A percentile compares a stretch with the other conserved stretches of the same genome.
These are phyloP conservation scores for Euglossa dilemma DNA, from an alignment of 1,140 invertebrate species.

Conservation along the genomic window DNA sequence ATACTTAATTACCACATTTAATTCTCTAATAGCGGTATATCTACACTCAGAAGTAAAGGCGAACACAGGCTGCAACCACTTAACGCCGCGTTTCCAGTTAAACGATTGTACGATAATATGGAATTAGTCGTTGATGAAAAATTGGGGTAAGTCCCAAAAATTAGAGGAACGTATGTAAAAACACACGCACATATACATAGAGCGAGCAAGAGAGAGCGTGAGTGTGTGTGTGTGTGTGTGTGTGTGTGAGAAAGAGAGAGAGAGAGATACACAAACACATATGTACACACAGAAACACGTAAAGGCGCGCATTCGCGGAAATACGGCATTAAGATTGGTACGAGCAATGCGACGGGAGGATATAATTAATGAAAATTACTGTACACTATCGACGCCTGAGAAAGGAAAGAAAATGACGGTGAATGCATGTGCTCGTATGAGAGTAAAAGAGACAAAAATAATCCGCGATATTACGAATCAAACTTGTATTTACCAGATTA, in stretches of 20 bases:
- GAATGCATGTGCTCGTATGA: slow-evolving; percentile 43
- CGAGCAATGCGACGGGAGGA: slow-evolving; percentile 35
- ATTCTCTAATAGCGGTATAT: slow-evolving; percentile 68
- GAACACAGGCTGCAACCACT: slow-evolving; percentile 30
- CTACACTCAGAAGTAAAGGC: slow-evolving; percentile 42
- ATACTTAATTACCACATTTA: slow-evolving; percentile 80
- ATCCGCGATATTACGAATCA: slow-evolving; percentile 79
- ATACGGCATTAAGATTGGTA: slow-evolving; percentile 41
- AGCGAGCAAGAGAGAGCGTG: background rate
- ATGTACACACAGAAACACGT: background rate
- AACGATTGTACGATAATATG: slow-evolving; percentile 7
- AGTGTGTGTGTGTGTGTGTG: too few relatives aligned
- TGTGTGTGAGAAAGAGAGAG: too few relatives aligned
- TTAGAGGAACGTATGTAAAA: background rate
- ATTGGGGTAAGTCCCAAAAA: background rate
- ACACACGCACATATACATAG: background rate
- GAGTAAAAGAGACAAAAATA: slow-evolving; percentile 56
- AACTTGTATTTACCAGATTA: slow-evolving; percentile 81
- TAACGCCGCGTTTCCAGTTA: slow-evolving; percentile 48
- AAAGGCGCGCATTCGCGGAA: slow-evolving; percentile 29
- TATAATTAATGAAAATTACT: slow-evolving; percentile 59
- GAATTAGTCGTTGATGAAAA: background rate
- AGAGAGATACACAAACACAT: background rate
- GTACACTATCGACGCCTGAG: slow-evolving; percentile 65
- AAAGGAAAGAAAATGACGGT: slow-evolving; percentile 43